Percentiles rank a stretch among this genome's conserved stretches.
Conservation (phyloP, 2,113 vertebrate genomes). For the Tricholaema leucomelas region DNA sequence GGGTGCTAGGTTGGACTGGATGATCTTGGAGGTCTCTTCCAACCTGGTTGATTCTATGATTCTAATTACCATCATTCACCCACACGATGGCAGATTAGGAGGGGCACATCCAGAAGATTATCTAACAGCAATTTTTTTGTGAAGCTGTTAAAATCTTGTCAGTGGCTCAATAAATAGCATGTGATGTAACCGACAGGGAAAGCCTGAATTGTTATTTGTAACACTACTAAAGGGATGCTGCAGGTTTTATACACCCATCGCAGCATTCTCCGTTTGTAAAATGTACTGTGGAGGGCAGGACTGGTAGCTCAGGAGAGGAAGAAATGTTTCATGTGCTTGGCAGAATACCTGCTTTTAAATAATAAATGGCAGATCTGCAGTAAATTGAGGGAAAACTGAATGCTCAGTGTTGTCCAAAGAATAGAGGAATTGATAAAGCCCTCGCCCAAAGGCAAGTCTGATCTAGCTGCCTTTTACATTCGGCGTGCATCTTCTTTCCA, state of each 20-base stretch:
- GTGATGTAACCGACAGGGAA: not conserved
- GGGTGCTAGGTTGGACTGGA: too few species aligned
- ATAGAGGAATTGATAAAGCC: not conserved
- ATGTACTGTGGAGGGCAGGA: not conserved
- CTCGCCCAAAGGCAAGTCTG: not conserved
- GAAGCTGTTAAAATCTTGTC: not conserved
- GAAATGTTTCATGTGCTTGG: not conserved
- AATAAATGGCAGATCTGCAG: slow-evolving; percentile 6
- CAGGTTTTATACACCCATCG: not conserved
- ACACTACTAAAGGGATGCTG: not conserved
- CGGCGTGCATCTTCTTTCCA: not conserved
- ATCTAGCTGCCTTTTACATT: slow-evolving; percentile 33
- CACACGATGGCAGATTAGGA: not conserved
- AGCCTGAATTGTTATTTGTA: not conserved
- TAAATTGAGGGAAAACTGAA: not conserved
- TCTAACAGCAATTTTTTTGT: not conserved
- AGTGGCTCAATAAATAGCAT: not conserved
- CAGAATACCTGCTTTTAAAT: not conserved
- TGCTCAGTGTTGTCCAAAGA: not conserved
- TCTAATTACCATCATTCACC: not conserved
- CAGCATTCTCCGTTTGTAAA: not conserved
- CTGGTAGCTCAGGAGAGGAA: not conserved
- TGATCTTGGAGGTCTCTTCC: too few species aligned
- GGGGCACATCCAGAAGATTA: slow-evolving; percentile 1
- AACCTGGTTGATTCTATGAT: too few species aligned